A percentile compares a stretch with the other conserved stretches of the same genome.
Evolutionary conservation across 2,888 invertebrate species (phyloP).

Genomic region (Lamellibrachia satsuma): DNA sequence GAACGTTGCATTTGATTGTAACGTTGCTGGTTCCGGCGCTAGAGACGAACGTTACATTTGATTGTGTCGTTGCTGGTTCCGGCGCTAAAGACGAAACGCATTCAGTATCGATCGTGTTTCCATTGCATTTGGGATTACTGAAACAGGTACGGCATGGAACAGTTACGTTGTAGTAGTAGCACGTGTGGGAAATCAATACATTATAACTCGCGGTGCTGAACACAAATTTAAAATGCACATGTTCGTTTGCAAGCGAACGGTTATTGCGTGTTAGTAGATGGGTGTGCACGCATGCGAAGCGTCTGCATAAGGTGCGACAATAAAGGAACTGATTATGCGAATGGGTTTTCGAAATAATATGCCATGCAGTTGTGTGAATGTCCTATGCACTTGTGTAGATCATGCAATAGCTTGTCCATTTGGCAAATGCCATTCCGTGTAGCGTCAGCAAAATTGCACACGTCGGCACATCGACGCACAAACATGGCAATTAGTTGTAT

Average conservation of each 20-base stretch:
- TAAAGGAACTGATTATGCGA: neutral
- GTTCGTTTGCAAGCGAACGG: neutral
- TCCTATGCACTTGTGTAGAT: neutral
- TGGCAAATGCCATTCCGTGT: neutral
- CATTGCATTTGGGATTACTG: neutral
- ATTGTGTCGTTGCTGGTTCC: neutral
- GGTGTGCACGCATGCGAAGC: neutral
- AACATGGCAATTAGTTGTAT: conserved; percentile 1
- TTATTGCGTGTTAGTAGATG: neutral
- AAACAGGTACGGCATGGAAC: neutral
- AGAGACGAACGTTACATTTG: neutral
- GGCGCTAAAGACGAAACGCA: neutral
- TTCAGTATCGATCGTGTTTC: neutral
- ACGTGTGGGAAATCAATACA: neutral
- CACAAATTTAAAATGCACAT: neutral
- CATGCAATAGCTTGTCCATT: neutral
- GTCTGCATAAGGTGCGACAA: neutral
- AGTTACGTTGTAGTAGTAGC: neutral
- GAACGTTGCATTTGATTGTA: no score
- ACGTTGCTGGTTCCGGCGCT: neutral
- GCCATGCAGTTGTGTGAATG: neutral
- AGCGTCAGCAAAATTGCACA: neutral
- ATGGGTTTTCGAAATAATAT: neutral
- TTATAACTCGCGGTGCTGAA: neutral
- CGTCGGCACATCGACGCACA: neutral